Evolutionary conservation across 2,797 vertebrate species (phyloP), one percentile per base, ranked within the genome.

Genomic region (Orestias chungarensis): DNA sequence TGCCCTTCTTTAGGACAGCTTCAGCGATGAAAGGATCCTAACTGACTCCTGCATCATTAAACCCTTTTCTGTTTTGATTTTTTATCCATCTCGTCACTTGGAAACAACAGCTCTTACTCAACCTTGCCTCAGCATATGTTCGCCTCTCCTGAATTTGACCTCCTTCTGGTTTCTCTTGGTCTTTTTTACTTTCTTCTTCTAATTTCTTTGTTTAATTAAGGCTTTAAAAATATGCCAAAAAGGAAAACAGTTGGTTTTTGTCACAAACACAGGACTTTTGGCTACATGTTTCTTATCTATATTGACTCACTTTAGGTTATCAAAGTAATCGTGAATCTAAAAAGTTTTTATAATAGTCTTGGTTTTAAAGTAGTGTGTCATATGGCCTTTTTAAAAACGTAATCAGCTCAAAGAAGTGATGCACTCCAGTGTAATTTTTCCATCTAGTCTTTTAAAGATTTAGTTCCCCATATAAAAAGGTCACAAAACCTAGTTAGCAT

Each of bases 31-130:
- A 80, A 70, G 79, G 78, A 87, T 85, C 82, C 81, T 88, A 85
- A 76, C 67, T n/a, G 72, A 81, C 84, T 88, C 27, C 82, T 94
- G 89, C 90, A 94, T 93, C 88, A 93, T 94, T 94, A 81, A 94
- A 55, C 79, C 76, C 79, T 64, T 66, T 81, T 67, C 82, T 93
- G 92, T 89, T 80, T 93, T 91, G 85, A 79, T 64, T 73, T 68
- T 64, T 75, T 74, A 76, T 61, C 78, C 77, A 73, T 73, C 69
- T 73, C 70, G 66, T 74, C 84, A 74, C 62, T 70, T 67, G 74
- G 46, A 68, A 75, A 79, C 73, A 81, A 52, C 7, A 12, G 55
- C 72, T 86, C 78, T 80, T 64, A 57, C 80, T 82, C 74, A 74
- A 57, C 73, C 68, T 72, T 62, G 76, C 17, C 57, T 62, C 38